Evolutionary conservation across 2,797 vertebrate species (phyloP).

Genomic region (Anas bahamensis): DNA sequence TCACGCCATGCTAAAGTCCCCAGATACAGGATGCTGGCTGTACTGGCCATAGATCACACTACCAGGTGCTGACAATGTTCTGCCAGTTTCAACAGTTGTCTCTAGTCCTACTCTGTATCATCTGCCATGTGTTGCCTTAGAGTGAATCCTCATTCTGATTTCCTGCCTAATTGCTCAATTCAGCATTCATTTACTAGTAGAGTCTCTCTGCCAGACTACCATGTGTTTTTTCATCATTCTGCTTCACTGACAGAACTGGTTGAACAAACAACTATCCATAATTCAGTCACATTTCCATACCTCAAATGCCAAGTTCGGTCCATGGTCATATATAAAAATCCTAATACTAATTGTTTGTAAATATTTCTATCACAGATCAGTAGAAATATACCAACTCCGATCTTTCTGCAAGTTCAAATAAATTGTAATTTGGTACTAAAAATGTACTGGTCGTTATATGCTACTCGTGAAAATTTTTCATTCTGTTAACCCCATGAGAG

Average conservation of each 20-base stretch:
- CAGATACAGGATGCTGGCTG: not conserved
- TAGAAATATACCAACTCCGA: not conserved
- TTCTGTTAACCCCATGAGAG: not conserved
- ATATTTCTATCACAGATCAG: not conserved
- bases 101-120: not conserved
- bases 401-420: not conserved
- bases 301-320: not conserved
- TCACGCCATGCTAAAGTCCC: not conserved
- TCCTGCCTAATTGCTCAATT: slow-evolving; percentile 36
- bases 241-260: not conserved
- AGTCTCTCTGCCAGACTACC: not conserved
- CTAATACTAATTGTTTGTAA: not conserved
- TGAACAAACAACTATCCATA: slow-evolving; percentile 1
- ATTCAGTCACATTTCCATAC: not conserved
- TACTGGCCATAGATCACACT: not conserved
- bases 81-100: slow-evolving; percentile 15
- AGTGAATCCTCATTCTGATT: not conserved
- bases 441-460: not conserved
- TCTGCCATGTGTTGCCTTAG: not conserved
- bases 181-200: not conserved
- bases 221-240: not conserved
- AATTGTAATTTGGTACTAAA: not conserved
- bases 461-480: not conserved
- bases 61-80: not conserved
- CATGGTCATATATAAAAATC: not conserved